Evolutionary conservation across 1,140 invertebrate species (phyloP).

Genomic region (Phymorhynchus buccinoides): DNA sequence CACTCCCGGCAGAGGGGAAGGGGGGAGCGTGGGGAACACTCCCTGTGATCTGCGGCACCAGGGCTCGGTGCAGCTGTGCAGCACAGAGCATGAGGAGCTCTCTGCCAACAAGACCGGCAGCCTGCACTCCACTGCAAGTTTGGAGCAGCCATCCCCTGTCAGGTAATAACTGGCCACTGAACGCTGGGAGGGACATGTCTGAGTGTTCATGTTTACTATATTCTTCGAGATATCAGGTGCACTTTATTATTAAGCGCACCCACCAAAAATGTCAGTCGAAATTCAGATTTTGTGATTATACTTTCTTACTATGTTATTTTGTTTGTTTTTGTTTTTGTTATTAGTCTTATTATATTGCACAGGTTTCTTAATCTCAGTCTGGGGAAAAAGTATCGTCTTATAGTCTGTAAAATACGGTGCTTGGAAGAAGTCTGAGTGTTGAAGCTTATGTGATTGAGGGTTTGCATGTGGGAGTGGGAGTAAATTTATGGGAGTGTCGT

Average conservation of each 20-base stretch:
- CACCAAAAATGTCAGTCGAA: background rate
- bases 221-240: too few species aligned
- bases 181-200: conserved; percentile 56
- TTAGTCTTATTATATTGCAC: too few species aligned
- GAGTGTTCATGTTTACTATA: background rate
- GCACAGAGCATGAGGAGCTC: conserved; percentile 58
- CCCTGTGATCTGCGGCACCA: conserved; percentile 60
- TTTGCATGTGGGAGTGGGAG: too few species aligned
- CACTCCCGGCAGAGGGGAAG: background rate
- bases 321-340: too few species aligned
- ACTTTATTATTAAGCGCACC: background rate
- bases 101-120: conserved; percentile 54
- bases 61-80: conserved; percentile 58
- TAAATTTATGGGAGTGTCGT: too few species aligned
- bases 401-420: too few species aligned
- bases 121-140: conserved; percentile 64
- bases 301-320: too few species aligned
- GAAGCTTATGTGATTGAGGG: too few species aligned
- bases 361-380: too few species aligned
- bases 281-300: too few species aligned
- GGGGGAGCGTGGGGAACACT: conserved; percentile 39
- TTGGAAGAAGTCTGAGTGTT: too few species aligned
- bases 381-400: too few species aligned
- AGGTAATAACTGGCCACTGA: conserved; percentile 55
- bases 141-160: conserved; percentile 61